Base-by-base conservation (phyloP, 1,140 invertebrate genomes). In the Lerema accius region DNA sequence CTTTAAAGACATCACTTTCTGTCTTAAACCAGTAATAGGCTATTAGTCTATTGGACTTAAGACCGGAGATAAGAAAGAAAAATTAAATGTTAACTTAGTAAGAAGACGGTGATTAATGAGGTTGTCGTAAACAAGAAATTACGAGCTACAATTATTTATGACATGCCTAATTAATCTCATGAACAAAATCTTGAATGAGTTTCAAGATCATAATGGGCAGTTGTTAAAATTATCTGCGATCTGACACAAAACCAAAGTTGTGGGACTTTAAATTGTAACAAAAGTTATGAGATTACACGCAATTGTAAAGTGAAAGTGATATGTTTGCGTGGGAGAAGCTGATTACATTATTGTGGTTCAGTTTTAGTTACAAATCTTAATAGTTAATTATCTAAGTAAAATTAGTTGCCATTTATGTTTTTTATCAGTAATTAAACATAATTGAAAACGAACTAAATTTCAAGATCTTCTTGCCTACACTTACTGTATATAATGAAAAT, bases 121-220 rank as follows among this genome's bases (percentile, higher is more conserved):
- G 26, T 50, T 67, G 71, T 69, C 69, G 59, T 64, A 64, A 67
- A 64, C 69, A 69, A 73, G 67, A 65, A 67, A 69, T 66, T 71
- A 63, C 65, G 67, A 66, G 45, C 56, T 32, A 65, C 62, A 16
- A 46, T 71, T 66, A 67, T 67, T 65, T 53, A 65, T 59, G 53
- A 58, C 40, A 26, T 16, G 23, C 51, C 46, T 64, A 58, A 73
- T 69, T 69, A 67, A 60, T 59, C 26, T 58, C 37, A 51, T 26
- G 53, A 70, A 55, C 49, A 45, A 64, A 67, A 65, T 50, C 46
- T 40, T 26, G 51, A 56, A 64, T 48, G 17, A 61, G 17, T 61
- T 56, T 39, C 7, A 15, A 42, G 23, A 63, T 48, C 42, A 19
- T 62, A 62, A 67, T 50, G 37, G 45, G 50, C 48, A 49, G 50